These are phyloP conservation scores for Gadopsis marmoratus DNA, from an alignment of 2,797 vertebrate species.

Conservation along the genomic window DNA sequence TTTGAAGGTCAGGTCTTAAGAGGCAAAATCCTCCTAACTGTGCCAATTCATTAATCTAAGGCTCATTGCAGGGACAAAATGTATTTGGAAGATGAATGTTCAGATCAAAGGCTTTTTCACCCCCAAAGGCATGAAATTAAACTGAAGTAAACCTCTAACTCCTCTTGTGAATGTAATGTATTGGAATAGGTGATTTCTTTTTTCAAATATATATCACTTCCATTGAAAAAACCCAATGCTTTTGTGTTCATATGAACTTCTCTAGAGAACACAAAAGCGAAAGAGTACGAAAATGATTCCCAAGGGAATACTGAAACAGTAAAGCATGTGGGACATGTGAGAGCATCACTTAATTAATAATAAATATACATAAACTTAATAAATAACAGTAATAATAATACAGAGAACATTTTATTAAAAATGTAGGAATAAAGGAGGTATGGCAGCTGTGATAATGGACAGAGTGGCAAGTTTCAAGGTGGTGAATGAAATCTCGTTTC, in stretches of 20 bases:
- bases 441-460: neutral
- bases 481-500: neutral
- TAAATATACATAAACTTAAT: neutral
- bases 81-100: slow-evolving; percentile 78
- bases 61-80: slow-evolving; percentile 66
- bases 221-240: neutral
- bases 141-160: slow-evolving; percentile 55
- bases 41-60: slow-evolving; percentile 81
- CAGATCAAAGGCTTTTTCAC: slow-evolving; percentile 69
- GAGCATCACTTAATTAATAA: neutral
- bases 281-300: neutral
- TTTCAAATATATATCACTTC: slow-evolving; percentile 14
- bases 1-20: slow-evolving; percentile 80
- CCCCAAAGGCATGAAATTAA: slow-evolving; percentile 67
- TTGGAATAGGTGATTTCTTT: slow-evolving; percentile 11
- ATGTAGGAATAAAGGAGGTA: neutral
- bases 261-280: slow-evolving; percentile 6
- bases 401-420: neutral
- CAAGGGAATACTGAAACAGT: neutral
- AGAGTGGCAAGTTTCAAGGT: neutral
- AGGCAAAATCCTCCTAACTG: slow-evolving; percentile 68
- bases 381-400: neutral
- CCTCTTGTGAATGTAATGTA: slow-evolving; percentile 36
- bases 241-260: neutral
- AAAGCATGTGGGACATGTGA: neutral